These are phyloP conservation scores for Morus bassanus DNA, from an alignment of 2,797 vertebrate species.

Conservation along the genomic window DNA sequence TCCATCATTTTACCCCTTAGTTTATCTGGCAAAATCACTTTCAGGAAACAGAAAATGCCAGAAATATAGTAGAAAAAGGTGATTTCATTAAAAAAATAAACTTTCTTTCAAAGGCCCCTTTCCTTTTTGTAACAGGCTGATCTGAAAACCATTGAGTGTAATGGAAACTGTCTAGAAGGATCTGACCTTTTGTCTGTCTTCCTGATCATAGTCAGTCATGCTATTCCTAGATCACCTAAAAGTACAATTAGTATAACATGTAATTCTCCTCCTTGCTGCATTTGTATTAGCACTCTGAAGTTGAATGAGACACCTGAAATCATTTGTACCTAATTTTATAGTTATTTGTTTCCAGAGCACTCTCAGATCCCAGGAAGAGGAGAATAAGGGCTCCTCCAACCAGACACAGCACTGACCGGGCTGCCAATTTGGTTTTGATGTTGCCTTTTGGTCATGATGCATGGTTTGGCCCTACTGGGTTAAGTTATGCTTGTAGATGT, in stretches of 20 bases:
- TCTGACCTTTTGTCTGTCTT: neutral
- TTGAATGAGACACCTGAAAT: neutral
- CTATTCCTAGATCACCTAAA: neutral
- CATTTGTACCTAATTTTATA: neutral
- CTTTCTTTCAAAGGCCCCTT: neutral
- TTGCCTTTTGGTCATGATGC: neutral
- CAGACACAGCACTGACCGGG: neutral
- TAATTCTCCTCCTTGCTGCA: neutral
- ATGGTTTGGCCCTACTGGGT: neutral
- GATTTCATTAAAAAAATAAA: neutral
- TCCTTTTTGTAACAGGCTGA: neutral
- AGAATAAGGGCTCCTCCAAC: neutral
- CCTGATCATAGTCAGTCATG: neutral
- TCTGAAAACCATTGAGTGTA: neutral
- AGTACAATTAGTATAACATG: neutral
- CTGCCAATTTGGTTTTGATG: neutral
- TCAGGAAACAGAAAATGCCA: neutral
- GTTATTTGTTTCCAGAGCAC: neutral
- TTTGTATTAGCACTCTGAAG: neutral
- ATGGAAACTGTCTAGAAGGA: neutral
- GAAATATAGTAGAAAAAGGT: neutral
- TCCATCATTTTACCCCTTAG: neutral
- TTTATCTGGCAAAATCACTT: neutral
- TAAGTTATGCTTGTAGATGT: neutral
- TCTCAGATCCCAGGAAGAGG: neutral